Evolutionary conservation across 2,888 invertebrate species (phyloP).

Genomic region (Onchidella celtica): DNA sequence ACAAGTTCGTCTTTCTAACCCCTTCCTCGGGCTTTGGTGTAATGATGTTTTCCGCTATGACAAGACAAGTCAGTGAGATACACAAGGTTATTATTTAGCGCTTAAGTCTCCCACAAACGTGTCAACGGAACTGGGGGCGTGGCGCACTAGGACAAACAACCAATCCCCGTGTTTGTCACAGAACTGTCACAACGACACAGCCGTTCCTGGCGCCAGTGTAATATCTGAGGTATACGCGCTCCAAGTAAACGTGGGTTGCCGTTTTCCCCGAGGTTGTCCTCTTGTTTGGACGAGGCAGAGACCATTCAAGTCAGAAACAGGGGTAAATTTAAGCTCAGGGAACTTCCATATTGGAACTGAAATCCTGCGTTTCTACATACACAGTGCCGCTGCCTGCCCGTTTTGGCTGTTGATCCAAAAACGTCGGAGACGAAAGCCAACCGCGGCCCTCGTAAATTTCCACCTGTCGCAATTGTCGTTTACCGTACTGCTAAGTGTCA

Average conservation of each 20-base stretch:
- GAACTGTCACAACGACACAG: background rate
- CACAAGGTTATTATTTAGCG: background rate
- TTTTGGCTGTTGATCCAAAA: too few species aligned
- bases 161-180: constrained; percentile 27
- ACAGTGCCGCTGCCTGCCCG: too few species aligned
- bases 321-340: background rate
- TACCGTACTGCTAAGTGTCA: too few species aligned
- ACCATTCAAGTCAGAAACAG: background rate
- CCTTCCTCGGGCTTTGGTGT: too few species aligned
- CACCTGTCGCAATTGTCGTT: too few species aligned
- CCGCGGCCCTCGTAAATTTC: too few species aligned
- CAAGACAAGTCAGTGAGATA: background rate
- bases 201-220: background rate
- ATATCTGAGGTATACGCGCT: background rate
- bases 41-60: too few species aligned
- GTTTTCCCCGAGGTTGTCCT: too few species aligned
- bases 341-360: background rate
- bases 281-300: too few species aligned
- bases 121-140: constrained; percentile 10
- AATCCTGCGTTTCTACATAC: background rate
- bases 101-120: background rate
- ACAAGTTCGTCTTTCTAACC: too few species aligned
- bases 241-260: too few species aligned
- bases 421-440: too few species aligned
- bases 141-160: background rate